Conservation (phyloP, 1,140 invertebrate species). For the Scaptomyza hsui region DNA sequence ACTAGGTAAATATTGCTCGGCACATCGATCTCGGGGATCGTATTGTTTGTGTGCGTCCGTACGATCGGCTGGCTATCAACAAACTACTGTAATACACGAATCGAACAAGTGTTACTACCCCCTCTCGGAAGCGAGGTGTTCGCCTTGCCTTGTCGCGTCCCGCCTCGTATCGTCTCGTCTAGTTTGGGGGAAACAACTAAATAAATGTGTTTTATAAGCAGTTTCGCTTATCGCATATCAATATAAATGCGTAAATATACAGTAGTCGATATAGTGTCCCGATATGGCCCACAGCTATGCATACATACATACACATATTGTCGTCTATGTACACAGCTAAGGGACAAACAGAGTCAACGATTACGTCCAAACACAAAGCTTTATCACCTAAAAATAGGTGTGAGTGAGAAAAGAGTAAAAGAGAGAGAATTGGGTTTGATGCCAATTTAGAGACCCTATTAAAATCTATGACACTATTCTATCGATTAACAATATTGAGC, state of each 20-base stretch:
- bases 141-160: not conserved
- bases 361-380: constrained; percentile 38
- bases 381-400: constrained; percentile 32
- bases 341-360: constrained; percentile 24
- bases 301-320: constrained; percentile 43
- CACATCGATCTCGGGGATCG: constrained; percentile 55
- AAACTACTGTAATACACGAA: constrained; percentile 81
- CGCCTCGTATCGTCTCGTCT: constrained; percentile 3
- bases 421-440: not conserved
- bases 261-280: constrained; percentile 74
- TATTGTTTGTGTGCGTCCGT: constrained; percentile 55
- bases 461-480: too few species aligned
- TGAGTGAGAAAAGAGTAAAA: not conserved
- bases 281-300: constrained; percentile 62
- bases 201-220: constrained; percentile 82
- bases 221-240: constrained; percentile 80
- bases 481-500: too few species aligned
- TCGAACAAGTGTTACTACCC: constrained; percentile 73
- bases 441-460: constrained; percentile 36
- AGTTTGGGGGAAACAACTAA: constrained; percentile 62
- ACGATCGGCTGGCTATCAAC: constrained; percentile 70
- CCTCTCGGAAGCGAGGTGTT: constrained; percentile 47
- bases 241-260: constrained; percentile 82
- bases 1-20: constrained; percentile 44
- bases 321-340: constrained; percentile 15